Evolutionary conservation across 2,888 invertebrate genomes (phyloP).

Genomic region (Apomyelois bistriatella): DNA sequence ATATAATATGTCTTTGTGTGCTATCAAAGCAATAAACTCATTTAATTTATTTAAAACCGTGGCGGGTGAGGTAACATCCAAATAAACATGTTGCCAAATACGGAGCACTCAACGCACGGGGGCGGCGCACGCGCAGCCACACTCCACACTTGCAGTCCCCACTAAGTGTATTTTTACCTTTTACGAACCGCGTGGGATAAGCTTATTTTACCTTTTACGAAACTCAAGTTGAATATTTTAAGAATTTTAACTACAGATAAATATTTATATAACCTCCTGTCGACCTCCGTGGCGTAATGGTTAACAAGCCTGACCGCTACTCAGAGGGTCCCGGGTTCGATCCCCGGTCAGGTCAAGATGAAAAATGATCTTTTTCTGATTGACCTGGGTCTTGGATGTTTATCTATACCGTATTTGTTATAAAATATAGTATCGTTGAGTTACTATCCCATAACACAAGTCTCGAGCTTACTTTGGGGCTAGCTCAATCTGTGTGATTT

Average conservation of each 20-base stretch:
- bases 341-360: too few species aligned
- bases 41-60: not conserved
- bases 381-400: too few species aligned
- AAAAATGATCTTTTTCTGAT: too few species aligned
- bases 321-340: too few species aligned
- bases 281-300: too few species aligned
- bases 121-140: conserved; percentile 11
- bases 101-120: conserved; percentile 19
- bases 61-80: conserved; percentile 2
- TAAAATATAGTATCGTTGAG: too few species aligned
- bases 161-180: conserved; percentile 45
- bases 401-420: too few species aligned
- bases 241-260: not conserved
- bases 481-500: too few species aligned
- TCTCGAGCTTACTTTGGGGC: too few species aligned
- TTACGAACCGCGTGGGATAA: conserved; percentile 13
- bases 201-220: not conserved
- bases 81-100: conserved; percentile 16
- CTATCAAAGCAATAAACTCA: not conserved
- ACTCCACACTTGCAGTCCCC: conserved; percentile 25
- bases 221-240: not conserved
- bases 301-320: too few species aligned
- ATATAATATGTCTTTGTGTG: too few species aligned
- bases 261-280: not conserved
- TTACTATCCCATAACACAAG: too few species aligned